Conservation (phyloP, 2,888 invertebrate genomes). For the Dynastes hyllus region DNA sequence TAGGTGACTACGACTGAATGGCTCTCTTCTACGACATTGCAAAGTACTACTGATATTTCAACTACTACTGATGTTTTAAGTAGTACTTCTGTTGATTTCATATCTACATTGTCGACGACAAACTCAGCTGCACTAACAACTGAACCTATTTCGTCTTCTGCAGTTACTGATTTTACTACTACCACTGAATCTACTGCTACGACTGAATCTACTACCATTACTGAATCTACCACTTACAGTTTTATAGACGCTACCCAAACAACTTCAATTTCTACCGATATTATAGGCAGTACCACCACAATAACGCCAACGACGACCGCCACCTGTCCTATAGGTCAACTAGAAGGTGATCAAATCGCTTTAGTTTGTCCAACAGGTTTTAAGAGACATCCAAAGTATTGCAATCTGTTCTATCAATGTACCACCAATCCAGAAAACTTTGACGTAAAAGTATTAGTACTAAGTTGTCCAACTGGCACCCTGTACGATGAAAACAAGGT, state of each 20-base stretch:
- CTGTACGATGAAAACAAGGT: constrained; percentile 83
- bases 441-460: constrained; percentile 82
- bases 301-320: constrained; percentile 61
- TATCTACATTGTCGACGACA: constrained; percentile 53
- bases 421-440: constrained; percentile 78
- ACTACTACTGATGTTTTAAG: constrained; percentile 34
- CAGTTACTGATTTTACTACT: constrained; percentile 35
- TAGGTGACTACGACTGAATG: constrained; percentile 41
- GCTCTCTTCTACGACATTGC: constrained; percentile 22
- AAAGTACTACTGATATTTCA: constrained; percentile 38
- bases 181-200: too few relatives aligned
- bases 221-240: constrained; percentile 36
- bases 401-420: constrained; percentile 90
- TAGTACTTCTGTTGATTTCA: constrained; percentile 30
- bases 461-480: constrained; percentile 85
- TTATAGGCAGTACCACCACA: constrained; percentile 56
- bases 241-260: constrained; percentile 45
- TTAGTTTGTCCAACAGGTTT: constrained; percentile 89
- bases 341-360: constrained; percentile 81
- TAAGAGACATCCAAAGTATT: constrained; percentile 86
- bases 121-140: constrained; percentile 53
- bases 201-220: not conserved
- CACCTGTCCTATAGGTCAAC: constrained; percentile 73
- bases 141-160: constrained; percentile 27
- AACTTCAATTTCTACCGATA: constrained; percentile 49